A percentile compares a stretch with the other conserved stretches of the same genome.
Evolutionary conservation across 2,888 invertebrate species (phyloP).

Genomic region (Pheosia tremula): DNA sequence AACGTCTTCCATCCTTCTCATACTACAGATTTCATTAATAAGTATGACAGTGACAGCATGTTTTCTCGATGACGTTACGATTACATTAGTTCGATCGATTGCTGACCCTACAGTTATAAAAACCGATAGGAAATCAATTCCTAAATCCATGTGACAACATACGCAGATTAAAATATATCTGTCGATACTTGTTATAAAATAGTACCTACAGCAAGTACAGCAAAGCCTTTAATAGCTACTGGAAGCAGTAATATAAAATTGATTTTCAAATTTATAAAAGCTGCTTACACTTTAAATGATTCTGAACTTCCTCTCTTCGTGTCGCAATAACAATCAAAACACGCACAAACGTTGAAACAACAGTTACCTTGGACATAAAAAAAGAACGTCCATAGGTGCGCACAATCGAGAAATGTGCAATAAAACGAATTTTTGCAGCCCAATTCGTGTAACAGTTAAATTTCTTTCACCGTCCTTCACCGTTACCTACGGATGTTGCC

Average conservation of each 20-base stretch:
- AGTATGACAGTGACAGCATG: too few species aligned
- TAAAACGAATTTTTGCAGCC: conserved; percentile 30
- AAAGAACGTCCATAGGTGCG: conserved; percentile 16
- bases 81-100: too few species aligned
- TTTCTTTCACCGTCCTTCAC: conserved; percentile 37
- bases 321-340: neutral
- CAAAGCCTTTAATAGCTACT: neutral
- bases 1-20: too few species aligned
- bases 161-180: too few species aligned
- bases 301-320: neutral
- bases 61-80: too few species aligned
- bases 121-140: too few species aligned
- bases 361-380: conserved; percentile 13
- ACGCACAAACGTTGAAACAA: conserved; percentile 8
- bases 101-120: too few species aligned
- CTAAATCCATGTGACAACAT: too few species aligned
- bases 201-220: too few species aligned
- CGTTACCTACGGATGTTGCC: conserved; percentile 37
- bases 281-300: neutral
- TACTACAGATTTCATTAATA: too few species aligned
- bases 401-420: conserved; percentile 30
- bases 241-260: neutral
- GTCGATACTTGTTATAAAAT: too few species aligned
- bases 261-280: neutral
- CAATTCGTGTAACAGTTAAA: conserved; percentile 38